Percentiles rank a stretch among this genome's conserved stretches.
Evolutionary conservation across 2,797 vertebrate species (phyloP).

Genomic region (Podargus strigoides): DNA sequence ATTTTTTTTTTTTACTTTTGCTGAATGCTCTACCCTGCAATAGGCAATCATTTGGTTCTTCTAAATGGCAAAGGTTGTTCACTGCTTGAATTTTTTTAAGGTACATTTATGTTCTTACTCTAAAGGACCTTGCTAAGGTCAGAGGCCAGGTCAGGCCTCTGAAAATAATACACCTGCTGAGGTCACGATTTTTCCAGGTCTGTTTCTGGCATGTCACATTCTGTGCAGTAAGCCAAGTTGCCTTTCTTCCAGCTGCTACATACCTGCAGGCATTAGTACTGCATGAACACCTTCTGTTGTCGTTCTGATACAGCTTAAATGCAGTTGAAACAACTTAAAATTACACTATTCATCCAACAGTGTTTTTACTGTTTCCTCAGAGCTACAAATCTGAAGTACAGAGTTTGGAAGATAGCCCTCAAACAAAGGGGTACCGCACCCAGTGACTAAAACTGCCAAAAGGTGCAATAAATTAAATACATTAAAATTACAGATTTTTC

Average conservation of each 20-base stretch:
- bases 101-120: background rate
- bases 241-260: background rate
- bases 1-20: background rate
- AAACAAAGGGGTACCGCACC: background rate
- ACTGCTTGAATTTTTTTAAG: background rate
- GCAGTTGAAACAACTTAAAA: background rate
- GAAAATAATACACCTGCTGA: background rate
- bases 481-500: background rate
- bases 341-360: background rate
- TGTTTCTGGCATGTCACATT: background rate
- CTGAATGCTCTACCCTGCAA: background rate
- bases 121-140: background rate
- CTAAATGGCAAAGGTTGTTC: background rate
- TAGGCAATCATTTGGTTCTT: background rate
- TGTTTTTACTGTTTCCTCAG: background rate
- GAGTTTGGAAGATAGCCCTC: background rate
- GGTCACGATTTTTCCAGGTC: background rate
- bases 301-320: background rate
- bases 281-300: background rate
- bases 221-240: background rate
- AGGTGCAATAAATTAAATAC: background rate
- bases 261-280: background rate
- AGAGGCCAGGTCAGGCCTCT: background rate
- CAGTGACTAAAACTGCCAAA: background rate
- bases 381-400: background rate